phyloP scores from a whole-genome alignment of 2,113 vertebrate species.

The Spermophilus dauricus region DNA sequence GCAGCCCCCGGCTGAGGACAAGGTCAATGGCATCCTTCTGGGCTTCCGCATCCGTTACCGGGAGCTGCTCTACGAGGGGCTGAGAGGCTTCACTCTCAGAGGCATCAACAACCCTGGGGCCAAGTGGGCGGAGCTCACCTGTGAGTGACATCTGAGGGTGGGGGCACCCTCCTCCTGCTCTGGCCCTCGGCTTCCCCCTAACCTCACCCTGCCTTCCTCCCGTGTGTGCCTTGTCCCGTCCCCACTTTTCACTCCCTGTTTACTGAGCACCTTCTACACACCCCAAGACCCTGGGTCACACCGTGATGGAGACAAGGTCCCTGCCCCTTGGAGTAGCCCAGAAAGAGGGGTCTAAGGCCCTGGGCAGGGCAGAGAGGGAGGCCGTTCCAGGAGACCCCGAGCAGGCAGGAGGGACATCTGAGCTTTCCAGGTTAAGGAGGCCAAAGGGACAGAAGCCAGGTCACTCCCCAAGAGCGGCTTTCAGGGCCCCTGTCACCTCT shows the following conservation, averaged over 20 bases:
- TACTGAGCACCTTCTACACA: neutral
- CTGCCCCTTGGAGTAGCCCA: neutral
- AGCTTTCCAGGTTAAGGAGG: too few relatives aligned
- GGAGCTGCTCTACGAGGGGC: conserved; percentile 91
- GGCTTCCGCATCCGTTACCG: conserved; percentile 96
- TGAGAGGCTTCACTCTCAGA: conserved; percentile 90
- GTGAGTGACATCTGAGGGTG: conserved; percentile 87
- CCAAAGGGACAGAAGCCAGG: neutral
- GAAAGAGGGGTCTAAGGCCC: neutral
- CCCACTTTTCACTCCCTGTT: neutral
- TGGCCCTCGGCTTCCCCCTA: neutral
- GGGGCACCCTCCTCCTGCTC: neutral
- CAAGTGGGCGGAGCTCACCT: conserved; percentile 94
- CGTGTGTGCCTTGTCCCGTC: neutral
- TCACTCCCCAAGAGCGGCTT: neutral
- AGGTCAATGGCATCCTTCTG: conserved; percentile 96
- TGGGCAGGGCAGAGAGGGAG: rapidly evolving
- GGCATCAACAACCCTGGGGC: conserved; percentile 86
- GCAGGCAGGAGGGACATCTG: neutral
- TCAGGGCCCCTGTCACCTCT: rapidly evolving
- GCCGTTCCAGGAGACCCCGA: neutral
- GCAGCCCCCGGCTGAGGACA: conserved; percentile 95
- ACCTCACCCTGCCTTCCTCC: neutral
- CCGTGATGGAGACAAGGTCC: neutral
- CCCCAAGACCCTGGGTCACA: neutral